Base-by-base conservation (phyloP, 2,797 vertebrate genomes). In the Mycteria americana region DNA sequence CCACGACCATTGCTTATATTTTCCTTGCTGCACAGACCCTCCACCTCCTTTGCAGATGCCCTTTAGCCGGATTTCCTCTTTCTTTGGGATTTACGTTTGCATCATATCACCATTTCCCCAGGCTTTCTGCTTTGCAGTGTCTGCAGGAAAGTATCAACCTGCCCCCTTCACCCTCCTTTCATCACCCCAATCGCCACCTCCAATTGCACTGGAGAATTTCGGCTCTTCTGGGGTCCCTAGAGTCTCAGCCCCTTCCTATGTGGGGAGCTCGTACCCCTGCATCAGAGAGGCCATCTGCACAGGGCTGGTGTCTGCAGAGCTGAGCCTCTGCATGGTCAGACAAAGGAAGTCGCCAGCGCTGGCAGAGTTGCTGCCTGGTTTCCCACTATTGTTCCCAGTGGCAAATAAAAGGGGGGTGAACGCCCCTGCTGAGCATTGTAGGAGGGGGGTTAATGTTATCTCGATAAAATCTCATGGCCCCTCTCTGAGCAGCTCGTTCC, bases 361-460 rank as follows among this genome's bases (percentile, higher is more conserved):
- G 95, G 91, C 95, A 96, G 67, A 93, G n/a, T 37, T 85, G 81
- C 89, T 92, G 81, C 48, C 67, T 87, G 68, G 91, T 78, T 97
- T 96, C 95, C 95, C 95, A 92, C 89, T 93, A 94, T 97, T 97
- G 92, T 97, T 96, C 91, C 88, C 78, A 64, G 57, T 95, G 93
- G 91, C 93, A 96, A 96, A 83, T 95, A 82, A 70, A 93, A 91
- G 68, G 33, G 87, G 95, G 89, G 95, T 96, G 78, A 94, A 95
- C 74, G 72, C 86, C 93, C 86, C 95, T 83, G 89, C 78, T 67
- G 84, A 87, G 84, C 67, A 56, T 24, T 93, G 84, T 82, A 91
- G 68, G 27, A 91, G 60, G 48, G 62, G 86, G 78, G 35, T 85
- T 85, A 93, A 68, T 53, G 63, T 92, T 95, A 87, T 87, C 74